Base-by-base conservation (phyloP, 2,113 vertebrate species). In the Baryphthengus martii region DNA sequence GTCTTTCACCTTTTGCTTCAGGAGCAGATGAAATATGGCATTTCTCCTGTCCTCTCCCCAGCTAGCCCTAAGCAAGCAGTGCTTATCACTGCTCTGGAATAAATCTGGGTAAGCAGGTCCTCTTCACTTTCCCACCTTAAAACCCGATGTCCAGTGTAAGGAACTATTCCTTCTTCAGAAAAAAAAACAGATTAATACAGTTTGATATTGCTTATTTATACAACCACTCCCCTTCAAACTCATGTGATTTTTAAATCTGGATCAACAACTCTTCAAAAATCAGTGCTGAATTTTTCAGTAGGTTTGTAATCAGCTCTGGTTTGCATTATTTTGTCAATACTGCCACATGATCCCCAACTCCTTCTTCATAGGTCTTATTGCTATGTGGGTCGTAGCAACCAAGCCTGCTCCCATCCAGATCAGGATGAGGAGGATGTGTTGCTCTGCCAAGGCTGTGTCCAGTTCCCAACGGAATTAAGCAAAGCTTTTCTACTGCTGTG, bases 331-430 rank as follows among this genome's bases (percentile, higher is more conserved):
- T 55, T 52, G 15, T 35, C 26, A 52, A 7, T 53, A 29, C 39
- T 55, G 11, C 14, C 25, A 6, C 24, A 21, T 0, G 1, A 77
- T 52, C 40, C 24, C 55, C 73, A 12, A 3, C 5, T 70, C n/a
- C 8, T n/a, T 37, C 4, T 61, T 44, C 3, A 1, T 14, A 50
- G 19, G 3, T 65, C 33, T 65, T 28, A 47, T 14, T 47, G 11
- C 29, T 74, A 13, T 0, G 1, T 11, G 15, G 20, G 11, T 44
- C 68, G 44, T 9, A 76, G 39, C 65, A 50, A n/a, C 5, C 23
- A 25, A 61, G 29, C 21, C 25, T 77, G 8, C 28, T 49, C 31
- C 17, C 31, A 17, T 40, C 11, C 0, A 0, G n/a, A 14, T 14
- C 6, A 9, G 8, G 26, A 44, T 44, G 29, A 79, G 50, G 59